Evolutionary conservation across 2,113 vertebrate genomes (phyloP).

Genomic region (Siphamia tubifer): DNA sequence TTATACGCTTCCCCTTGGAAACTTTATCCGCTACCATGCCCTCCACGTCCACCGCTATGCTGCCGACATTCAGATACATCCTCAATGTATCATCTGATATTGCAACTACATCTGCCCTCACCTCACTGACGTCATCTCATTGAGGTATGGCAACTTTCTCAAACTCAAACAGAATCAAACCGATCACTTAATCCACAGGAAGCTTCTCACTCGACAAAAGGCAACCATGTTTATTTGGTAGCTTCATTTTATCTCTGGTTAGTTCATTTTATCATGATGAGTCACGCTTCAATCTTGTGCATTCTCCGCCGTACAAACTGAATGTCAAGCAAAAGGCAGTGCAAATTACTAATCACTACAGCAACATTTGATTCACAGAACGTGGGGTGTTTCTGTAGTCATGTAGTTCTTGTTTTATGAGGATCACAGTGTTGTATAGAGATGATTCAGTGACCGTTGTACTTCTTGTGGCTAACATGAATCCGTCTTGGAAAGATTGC

Average conservation of each 20-base stretch:
- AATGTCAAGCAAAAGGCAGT: slow-evolving; percentile 2
- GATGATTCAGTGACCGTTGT: slow-evolving; percentile 39
- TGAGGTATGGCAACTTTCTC: no score
- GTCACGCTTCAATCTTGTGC: slow-evolving; percentile 25
- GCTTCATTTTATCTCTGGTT: neutral
- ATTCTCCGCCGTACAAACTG: slow-evolving; percentile 1
- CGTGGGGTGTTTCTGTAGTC: slow-evolving; percentile 3
- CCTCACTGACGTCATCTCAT: no score
- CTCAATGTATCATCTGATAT: no score
- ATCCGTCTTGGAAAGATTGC: slow-evolving; percentile 33
- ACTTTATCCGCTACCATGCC: no score
- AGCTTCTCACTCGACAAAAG: no score
- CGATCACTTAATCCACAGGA: neutral
- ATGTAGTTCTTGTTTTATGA: slow-evolving; percentile 5
- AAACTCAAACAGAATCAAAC: no score
- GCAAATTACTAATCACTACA: slow-evolving; percentile 14
- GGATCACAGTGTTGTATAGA: slow-evolving; percentile 10
- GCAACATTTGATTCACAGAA: slow-evolving; percentile 25
- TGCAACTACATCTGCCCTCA: no score
- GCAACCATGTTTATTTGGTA: slow-evolving; percentile 4
- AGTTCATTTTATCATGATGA: slow-evolving; percentile 13
- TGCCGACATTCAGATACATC: no score
- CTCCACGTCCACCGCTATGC: no score
- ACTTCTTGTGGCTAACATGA: slow-evolving; percentile 40
- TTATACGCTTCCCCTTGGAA: no score